A percentile compares a stretch with the other conserved stretches of the same genome.
Evolutionary conservation across 2,113 vertebrate species (phyloP).

Genomic region (Stigmatopora nigra): DNA sequence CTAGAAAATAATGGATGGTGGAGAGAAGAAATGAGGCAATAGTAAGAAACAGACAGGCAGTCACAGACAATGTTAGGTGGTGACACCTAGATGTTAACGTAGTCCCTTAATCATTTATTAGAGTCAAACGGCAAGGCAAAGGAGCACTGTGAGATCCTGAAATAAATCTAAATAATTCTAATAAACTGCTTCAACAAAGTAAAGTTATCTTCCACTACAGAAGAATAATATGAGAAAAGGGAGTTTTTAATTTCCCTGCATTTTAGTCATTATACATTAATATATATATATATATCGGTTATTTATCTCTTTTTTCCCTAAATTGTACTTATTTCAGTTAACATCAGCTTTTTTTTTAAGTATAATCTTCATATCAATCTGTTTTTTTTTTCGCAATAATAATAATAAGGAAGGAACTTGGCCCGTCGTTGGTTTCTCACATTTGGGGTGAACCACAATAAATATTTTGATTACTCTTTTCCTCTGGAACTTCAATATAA

Average conservation of each 20-base stretch:
- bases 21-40: neutral
- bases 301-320: too few species aligned
- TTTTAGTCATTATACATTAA: too few species aligned
- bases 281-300: too few species aligned
- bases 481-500: neutral
- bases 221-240: too few species aligned
- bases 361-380: too few species aligned
- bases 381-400: too few species aligned
- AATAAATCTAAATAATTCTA: constrained; percentile 36
- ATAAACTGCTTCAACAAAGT: constrained; percentile 14
- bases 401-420: neutral
- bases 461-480: neutral
- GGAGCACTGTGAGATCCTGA: constrained; percentile 36
- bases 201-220: constrained; percentile 6
- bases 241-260: too few species aligned
- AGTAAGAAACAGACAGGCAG: constrained; percentile 1
- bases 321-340: too few species aligned
- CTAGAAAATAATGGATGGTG: neutral
- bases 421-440: neutral
- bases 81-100: constrained; percentile 30
- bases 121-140: constrained; percentile 30
- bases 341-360: too few species aligned
- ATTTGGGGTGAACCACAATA: neutral
- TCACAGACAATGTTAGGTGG: neutral
- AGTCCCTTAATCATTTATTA: constrained; percentile 57